Percentiles rank a stretch among this genome's conserved stretches.
Conservation (phyloP, 2,113 vertebrate genomes). For the Sinocyclocheilus rhinocerous region DNA sequence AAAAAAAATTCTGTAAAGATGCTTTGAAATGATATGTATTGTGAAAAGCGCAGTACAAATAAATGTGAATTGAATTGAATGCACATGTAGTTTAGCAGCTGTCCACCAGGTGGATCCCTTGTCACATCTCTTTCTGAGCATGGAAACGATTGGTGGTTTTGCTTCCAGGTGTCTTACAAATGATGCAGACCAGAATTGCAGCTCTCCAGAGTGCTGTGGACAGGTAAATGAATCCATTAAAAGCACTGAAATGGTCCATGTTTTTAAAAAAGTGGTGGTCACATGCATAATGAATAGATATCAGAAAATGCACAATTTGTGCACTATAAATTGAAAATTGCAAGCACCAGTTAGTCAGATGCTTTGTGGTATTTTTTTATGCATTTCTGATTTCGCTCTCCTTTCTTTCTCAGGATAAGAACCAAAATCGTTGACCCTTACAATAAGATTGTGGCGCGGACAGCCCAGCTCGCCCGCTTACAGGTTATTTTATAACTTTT, state of each 20-base stretch:
- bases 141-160: constrained; percentile 24
- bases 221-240: constrained; percentile 76
- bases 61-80: too few species aligned
- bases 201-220: constrained; percentile 94
- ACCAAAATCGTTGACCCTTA: constrained; percentile 95
- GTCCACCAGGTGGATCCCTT: not conserved
- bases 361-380: not conserved
- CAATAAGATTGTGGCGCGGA: constrained; percentile 95
- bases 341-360: not conserved
- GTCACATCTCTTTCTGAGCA: not conserved
- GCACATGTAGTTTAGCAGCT: not conserved
- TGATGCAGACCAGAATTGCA: constrained; percentile 96
- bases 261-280: not conserved
- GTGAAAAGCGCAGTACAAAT: too few species aligned
- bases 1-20: too few species aligned
- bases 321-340: not conserved
- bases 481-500: constrained; percentile 76
- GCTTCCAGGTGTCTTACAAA: constrained; percentile 91
- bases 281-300: not conserved
- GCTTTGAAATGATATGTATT: too few species aligned
- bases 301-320: not conserved
- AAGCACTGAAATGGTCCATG: not conserved
- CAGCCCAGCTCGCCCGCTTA: constrained; percentile 91
- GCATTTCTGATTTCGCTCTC: constrained; percentile 2
- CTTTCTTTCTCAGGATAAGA: constrained; percentile 81